Evolutionary conservation across 2,797 vertebrate genomes (phyloP).

Genomic region (Cuculus canorus): DNA sequence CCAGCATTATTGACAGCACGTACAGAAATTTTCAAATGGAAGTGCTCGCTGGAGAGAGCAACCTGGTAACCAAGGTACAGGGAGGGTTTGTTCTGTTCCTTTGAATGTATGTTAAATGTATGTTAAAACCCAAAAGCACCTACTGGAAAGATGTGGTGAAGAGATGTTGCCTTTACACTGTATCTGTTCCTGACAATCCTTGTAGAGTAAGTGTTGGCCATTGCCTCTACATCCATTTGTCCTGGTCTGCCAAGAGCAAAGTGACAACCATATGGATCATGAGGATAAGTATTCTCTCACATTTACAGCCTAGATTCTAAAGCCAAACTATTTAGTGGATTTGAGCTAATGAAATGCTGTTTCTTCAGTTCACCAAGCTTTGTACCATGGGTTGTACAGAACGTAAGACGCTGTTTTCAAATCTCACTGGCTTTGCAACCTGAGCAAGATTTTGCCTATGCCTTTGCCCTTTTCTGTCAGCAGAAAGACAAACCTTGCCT

Average conservation of each 20-base stretch:
- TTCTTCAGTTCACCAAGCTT: background rate
- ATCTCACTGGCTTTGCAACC: background rate
- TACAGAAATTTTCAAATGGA: constrained; percentile 98
- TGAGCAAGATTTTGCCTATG: background rate
- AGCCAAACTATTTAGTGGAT: background rate
- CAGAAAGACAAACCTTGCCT: background rate
- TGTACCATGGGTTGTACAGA: background rate
- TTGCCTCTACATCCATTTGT: background rate
- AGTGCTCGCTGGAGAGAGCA: constrained; percentile 90
- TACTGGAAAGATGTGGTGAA: background rate
- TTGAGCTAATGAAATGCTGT: background rate
- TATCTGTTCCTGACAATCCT: background rate
- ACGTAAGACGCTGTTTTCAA: background rate
- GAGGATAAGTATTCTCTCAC: background rate
- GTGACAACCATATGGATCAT: background rate
- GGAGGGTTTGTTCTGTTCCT: background rate
- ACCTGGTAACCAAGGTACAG: constrained; percentile 89
- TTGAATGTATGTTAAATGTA: background rate
- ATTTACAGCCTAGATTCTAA: background rate
- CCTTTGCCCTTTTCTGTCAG: background rate
- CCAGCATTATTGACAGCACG: constrained; percentile 87
- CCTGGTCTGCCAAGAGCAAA: background rate
- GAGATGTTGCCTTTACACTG: background rate
- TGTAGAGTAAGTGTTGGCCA: background rate
- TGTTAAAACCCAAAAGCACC: background rate